Evolutionary conservation across 2,888 invertebrate genomes (phyloP), one percentile per base, ranked within the genome.

Genomic region (Cheilosia variabilis): DNA sequence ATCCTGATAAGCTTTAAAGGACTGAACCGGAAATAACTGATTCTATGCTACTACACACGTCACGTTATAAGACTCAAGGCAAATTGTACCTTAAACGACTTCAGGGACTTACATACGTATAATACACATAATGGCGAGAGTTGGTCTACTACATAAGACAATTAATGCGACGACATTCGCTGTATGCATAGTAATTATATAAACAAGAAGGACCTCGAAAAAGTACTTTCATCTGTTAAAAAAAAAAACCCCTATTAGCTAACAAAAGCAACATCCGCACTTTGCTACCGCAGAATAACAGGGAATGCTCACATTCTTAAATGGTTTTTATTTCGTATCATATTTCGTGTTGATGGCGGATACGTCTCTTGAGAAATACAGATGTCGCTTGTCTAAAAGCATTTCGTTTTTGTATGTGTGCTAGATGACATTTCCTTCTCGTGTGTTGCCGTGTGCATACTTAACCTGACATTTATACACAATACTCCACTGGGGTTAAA

Each of bases 401-500:
- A 47, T 17, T 17, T 47, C 3, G 19, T 22, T 31, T 41, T 9
- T 58, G 10, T 37, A 13, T 7, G 0, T 17, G 5, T 0, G 13
- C 15, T 34, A 17, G 13, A 19, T 37, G 6, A 27, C 27, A 15
- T 22, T 37, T 19, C 22, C 13, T 22, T 2, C 5, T 41, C n/a
- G 10, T 58, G 22, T 19, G 47, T 47, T 57, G 13, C 41, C 6
- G 2, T 37, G 58, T 55, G 31, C n/a, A 55, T 17, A 55, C n/a
- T 47, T 31, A 47, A 34, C 27, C 69, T 50, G 58, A 50, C 22
- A 50, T 58, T 45, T 47, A 57, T 27, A 1, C 19, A 57, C 19
- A n/a, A 19, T 31, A 71, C 58, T 58, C 47, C 45, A 45, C 27
- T 62, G 62, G 45, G 62, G 62, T 47, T 27, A n/a, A n/a, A n/a